Percentiles rank a stretch among this genome's conserved stretches.
These are phyloP conservation scores for Leptinotarsa juncta DNA, from an alignment of 2,888 invertebrate genomes.

Conservation along the genomic window DNA sequence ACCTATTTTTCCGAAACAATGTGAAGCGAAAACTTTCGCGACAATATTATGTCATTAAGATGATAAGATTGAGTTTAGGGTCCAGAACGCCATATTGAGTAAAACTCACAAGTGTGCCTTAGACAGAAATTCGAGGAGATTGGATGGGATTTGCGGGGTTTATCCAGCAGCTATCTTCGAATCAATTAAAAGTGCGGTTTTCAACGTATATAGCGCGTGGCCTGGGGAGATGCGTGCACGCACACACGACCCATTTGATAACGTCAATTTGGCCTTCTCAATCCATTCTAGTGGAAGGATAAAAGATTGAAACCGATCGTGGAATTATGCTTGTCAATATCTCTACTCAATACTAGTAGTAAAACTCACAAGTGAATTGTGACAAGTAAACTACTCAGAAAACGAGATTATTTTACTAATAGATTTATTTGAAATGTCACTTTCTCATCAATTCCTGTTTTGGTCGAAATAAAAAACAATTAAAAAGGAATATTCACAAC, in stretches of 20 bases:
- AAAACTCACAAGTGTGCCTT: conserved; percentile 47
- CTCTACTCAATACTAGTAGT: not conserved
- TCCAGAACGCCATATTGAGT: conserved; percentile 45
- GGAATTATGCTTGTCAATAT: not conserved
- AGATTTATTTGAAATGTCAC: too few relatives aligned
- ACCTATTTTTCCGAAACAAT: conserved; percentile 32
- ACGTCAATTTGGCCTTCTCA: conserved; percentile 28
- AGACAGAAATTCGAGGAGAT: conserved; percentile 47
- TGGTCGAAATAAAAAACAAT: too few relatives aligned
- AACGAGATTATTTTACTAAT: too few relatives aligned
- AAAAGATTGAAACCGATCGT: not conserved
- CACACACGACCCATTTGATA: conserved; percentile 39
- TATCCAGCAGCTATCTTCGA: conserved; percentile 47
- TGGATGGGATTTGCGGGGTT: conserved; percentile 46
- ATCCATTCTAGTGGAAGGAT: conserved; percentile 20
- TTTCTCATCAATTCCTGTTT: too few relatives aligned
- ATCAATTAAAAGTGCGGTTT: conserved; percentile 53
- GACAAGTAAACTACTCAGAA: too few relatives aligned
- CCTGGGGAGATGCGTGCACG: conserved; percentile 44
- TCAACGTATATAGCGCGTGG: conserved; percentile 42
- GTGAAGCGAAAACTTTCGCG: conserved; percentile 30
- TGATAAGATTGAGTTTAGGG: conserved; percentile 43
- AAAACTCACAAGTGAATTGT: too few relatives aligned
- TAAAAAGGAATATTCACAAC: too few relatives aligned
- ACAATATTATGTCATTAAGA: conserved; percentile 44